These are phyloP conservation scores for Battus philenor DNA, from an alignment of 1,140 invertebrate genomes.

Conservation along the genomic window DNA sequence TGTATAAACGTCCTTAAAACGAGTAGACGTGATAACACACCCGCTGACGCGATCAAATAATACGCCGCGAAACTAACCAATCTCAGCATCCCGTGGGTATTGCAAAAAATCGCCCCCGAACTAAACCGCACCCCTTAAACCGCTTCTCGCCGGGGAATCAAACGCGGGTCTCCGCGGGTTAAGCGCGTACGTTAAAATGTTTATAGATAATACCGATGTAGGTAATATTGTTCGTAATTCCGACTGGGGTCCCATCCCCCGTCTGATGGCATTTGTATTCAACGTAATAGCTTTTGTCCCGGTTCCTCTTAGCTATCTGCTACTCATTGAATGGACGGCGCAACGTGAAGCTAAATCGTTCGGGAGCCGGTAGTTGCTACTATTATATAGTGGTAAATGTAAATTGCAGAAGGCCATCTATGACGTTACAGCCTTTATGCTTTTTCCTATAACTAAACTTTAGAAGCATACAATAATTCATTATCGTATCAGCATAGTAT, in stretches of 20 bases:
- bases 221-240: slow-evolving; percentile 63
- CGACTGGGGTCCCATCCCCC: slow-evolving; percentile 33
- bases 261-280: slow-evolving; percentile 51
- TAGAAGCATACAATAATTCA: too few relatives aligned
- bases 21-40: slow-evolving; percentile 6
- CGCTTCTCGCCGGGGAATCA: slow-evolving; percentile 52
- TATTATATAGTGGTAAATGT: too few relatives aligned
- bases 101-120: slow-evolving; percentile 51
- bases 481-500: too few relatives aligned
- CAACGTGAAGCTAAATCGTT: slow-evolving; percentile 28
- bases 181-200: slow-evolving; percentile 69
- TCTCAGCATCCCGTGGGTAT: slow-evolving; percentile 49
- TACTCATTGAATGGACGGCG: slow-evolving; percentile 40
- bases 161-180: slow-evolving; percentile 63
- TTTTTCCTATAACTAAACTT: too few relatives aligned
- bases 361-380: slow-evolving; percentile 18
- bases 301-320: slow-evolving; percentile 38
- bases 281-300: slow-evolving; percentile 54
- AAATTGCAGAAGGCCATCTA: too few relatives aligned
- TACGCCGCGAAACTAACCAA: slow-evolving; percentile 41
- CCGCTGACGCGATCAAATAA: slow-evolving; percentile 18
- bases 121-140: slow-evolving; percentile 47
- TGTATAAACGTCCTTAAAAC: too few relatives aligned
- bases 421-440: too few relatives aligned
- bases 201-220: slow-evolving; percentile 68